Evolutionary conservation across 2,888 invertebrate genomes (phyloP), one percentile per base, ranked within the genome.

Genomic region (Lasiommata megera): DNA sequence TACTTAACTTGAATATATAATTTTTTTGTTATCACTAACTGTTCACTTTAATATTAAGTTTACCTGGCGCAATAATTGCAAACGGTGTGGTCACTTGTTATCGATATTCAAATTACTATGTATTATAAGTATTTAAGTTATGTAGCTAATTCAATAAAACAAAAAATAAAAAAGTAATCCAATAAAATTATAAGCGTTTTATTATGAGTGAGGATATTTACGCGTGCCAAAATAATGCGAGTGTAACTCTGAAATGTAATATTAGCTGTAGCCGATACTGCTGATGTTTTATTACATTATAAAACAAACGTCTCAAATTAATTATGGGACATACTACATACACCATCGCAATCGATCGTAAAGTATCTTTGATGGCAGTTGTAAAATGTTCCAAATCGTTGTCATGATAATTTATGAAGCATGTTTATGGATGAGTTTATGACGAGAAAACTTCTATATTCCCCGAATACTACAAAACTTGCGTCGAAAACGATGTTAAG

Each of bases 221-320:
- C 67, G 71, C 71, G 74, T 73, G 71, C 72, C 70, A 77, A 72
- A 72, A 69, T 74, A 71, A 73, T 71, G 68, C 67, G 67, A 67
- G 66, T 65, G 72, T 72, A 72, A 80, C 70, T 72, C 68, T 66
- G 66, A 70, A 72, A 72, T 77, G 80, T 81, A 79, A 82, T 71
- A 66, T 81, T 70, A 74, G 73, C 69, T 66, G 74, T 66, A 68
- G 71, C 74, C 68, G 78, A 85, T 79, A 82, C 78, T 76, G 83
- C 84, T 79, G 80, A 81, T 79, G 73, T 84, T 89, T 90, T 88
- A 89, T 84, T 80, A 74, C 75, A 87, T 80, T 84, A 87, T 90
- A 90, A 90, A 90, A 87, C 88, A 89, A 88, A 88, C 83, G 86
- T 86, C 77, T 82, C 85, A 82, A 87, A 88, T 88, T 90, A 89